phyloP scores from a whole-genome alignment of 2,113 vertebrate genomes.

The Columbina picui region DNA sequence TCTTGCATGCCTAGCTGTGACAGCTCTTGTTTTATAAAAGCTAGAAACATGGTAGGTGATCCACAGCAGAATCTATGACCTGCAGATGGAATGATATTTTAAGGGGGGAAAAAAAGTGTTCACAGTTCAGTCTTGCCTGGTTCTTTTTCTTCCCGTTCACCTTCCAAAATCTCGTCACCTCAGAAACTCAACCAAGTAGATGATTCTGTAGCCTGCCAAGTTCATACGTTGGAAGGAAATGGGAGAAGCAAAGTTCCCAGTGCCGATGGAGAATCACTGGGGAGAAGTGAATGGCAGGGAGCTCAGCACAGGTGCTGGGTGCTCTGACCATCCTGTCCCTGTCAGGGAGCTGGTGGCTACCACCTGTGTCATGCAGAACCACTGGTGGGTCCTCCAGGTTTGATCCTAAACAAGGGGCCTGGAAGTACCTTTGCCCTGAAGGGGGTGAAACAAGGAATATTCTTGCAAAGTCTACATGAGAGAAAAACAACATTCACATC shows the following conservation, averaged over 20 bases:
- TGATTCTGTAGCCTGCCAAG: background rate
- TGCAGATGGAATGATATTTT: background rate
- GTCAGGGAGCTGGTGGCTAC: background rate
- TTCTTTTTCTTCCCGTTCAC: background rate
- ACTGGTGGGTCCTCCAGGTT: background rate
- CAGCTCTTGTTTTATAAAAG: conserved; percentile 8
- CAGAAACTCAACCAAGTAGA: background rate
- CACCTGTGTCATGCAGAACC: background rate
- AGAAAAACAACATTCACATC: background rate
- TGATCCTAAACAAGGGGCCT: background rate
- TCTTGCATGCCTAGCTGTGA: background rate
- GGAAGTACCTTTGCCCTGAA: background rate
- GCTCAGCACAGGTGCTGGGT: background rate
- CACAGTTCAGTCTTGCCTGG: background rate
- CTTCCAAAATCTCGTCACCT: background rate
- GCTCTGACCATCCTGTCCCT: background rate
- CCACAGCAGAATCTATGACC: background rate
- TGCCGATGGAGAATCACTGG: background rate
- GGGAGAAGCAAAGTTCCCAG: background rate
- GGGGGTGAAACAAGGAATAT: background rate
- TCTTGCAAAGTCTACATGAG: background rate
- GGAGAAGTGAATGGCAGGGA: background rate
- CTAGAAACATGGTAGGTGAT: background rate
- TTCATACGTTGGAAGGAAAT: background rate
- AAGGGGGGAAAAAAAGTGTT: background rate